Percentiles rank a stretch among this genome's conserved stretches.
phyloP scores from a whole-genome alignment of 2,113 vertebrate genomes.

The Numenius arquata region DNA sequence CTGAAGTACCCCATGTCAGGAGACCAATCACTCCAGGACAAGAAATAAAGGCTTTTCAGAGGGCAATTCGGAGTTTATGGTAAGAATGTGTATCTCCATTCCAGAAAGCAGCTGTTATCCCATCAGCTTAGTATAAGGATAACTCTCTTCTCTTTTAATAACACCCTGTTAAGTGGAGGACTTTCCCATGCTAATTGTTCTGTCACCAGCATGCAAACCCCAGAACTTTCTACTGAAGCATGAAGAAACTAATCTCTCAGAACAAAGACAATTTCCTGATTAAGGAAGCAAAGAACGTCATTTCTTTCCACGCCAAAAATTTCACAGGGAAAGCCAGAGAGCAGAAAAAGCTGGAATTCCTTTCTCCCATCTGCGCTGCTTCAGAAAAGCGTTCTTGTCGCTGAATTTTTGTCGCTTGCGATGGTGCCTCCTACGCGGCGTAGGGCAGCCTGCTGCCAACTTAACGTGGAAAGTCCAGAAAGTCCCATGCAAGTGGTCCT shows the following conservation, averaged over 20 bases:
- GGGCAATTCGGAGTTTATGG: background rate
- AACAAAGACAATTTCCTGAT: background rate
- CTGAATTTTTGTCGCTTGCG: background rate
- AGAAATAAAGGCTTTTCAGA: background rate
- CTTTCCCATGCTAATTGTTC: background rate
- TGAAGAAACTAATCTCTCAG: background rate
- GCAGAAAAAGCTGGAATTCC: background rate
- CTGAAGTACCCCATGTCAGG: background rate
- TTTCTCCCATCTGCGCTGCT: background rate
- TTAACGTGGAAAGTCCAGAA: background rate
- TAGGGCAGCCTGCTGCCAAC: background rate
- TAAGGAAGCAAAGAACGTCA: background rate
- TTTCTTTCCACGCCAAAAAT: background rate
- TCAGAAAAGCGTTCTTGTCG: background rate
- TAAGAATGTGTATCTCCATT: background rate
- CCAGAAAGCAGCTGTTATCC: background rate
- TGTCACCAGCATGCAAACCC: background rate
- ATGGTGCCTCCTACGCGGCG: background rate
- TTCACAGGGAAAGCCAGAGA: background rate
- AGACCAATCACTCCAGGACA: background rate
- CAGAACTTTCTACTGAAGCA: background rate
- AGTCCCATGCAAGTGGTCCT: background rate
- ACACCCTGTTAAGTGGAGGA: background rate
- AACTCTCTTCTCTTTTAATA: background rate
- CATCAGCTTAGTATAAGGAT: background rate